Conservation (phyloP, 1,140 invertebrate species). For the Zophobas morio region DNA sequence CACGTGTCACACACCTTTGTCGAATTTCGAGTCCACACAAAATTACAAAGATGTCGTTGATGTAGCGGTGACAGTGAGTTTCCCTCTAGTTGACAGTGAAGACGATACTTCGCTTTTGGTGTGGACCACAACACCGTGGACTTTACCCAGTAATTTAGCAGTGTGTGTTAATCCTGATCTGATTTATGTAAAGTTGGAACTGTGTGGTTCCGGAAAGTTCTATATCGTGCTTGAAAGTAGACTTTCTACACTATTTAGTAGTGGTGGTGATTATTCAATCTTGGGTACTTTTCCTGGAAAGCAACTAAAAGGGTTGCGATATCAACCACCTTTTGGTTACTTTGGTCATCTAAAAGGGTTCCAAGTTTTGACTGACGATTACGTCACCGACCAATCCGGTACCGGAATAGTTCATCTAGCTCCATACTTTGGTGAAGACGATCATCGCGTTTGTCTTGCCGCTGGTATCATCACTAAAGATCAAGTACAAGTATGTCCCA, state of each 20-base stretch:
- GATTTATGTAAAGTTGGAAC: constrained; percentile 87
- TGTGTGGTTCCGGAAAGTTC: constrained; percentile 77
- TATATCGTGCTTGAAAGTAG: constrained; percentile 94
- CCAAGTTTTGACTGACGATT: constrained; percentile 88
- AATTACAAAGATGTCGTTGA: constrained; percentile 99
- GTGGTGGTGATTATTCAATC: constrained; percentile 80
- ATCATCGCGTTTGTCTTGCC: constrained; percentile 89
- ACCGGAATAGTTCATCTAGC: constrained; percentile 99
- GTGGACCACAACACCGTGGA: constrained; percentile 99
- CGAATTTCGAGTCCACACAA: constrained; percentile 99
- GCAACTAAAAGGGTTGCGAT: constrained; percentile 85
- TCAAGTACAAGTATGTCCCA: constrained; percentile 92
- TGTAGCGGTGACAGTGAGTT: constrained; percentile 91
- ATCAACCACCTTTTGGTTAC: constrained; percentile 94
- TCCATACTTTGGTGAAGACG: constrained; percentile 99
- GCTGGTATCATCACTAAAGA: constrained; percentile 88
- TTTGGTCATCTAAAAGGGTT: constrained; percentile 82
- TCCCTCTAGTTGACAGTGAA: constrained; percentile 83
- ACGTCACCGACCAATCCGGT: constrained; percentile 97
- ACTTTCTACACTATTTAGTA: constrained; percentile 82
- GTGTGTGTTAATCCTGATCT: constrained; percentile 95
- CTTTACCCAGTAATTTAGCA: constrained; percentile 96
- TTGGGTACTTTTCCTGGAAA: constrained; percentile 87
- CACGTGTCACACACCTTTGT: constrained; percentile 96
- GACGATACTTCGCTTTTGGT: constrained; percentile 83